phyloP scores from a whole-genome alignment of 2,113 vertebrate genomes.

The Trogon melanurus region DNA sequence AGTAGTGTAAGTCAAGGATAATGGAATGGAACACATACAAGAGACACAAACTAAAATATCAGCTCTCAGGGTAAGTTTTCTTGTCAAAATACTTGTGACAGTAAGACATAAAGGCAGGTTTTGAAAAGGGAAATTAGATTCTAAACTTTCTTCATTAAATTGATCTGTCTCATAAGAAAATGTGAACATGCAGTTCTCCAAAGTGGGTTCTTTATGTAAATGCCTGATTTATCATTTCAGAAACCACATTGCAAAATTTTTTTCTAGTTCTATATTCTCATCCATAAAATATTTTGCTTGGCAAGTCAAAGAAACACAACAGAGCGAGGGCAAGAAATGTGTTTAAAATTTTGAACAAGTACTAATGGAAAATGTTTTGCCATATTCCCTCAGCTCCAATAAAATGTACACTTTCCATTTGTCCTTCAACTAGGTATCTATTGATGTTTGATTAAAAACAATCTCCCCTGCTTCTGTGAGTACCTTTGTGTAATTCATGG shows the following conservation, averaged over 20 bases:
- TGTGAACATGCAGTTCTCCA: neutral
- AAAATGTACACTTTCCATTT: conserved; percentile 52
- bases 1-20: neutral
- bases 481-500: conserved; percentile 39
- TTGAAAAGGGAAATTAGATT: neutral
- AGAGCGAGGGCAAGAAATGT: neutral
- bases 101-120: neutral
- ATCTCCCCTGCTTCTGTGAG: conserved; percentile 29
- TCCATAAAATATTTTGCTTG: neutral
- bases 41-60: neutral
- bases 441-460: conserved; percentile 64
- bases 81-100: neutral
- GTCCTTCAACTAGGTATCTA: conserved; percentile 46
- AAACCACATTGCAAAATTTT: neutral
- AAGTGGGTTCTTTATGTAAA: neutral
- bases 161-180: neutral
- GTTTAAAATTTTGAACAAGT: conserved; percentile 53
- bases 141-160: neutral
- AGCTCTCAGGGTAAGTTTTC: neutral
- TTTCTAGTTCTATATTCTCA: neutral
- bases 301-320: neutral
- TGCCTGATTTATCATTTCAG: neutral
- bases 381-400: conserved; percentile 34
- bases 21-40: neutral
- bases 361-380: conserved; percentile 37